Evolutionary conservation across 2,888 invertebrate genomes (phyloP).

Genomic region (Atrina japonica): DNA sequence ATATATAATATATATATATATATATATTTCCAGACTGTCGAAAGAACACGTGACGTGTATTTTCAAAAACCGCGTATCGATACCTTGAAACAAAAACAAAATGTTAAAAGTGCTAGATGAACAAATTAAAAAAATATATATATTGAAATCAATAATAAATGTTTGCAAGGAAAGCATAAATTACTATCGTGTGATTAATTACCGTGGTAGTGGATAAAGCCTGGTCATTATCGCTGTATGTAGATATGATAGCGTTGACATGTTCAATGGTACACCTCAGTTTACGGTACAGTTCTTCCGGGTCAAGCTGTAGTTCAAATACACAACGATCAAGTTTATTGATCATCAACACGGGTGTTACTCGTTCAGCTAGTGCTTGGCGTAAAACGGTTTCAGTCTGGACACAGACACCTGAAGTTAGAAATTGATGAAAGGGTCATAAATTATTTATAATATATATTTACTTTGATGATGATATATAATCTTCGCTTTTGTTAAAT

Average conservation of each 20-base stretch:
- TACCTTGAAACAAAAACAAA: too few relatives aligned
- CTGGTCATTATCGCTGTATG: slow-evolving; percentile 91
- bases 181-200: slow-evolving; percentile 69
- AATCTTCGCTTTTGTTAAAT: too few relatives aligned
- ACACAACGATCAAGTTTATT: slow-evolving; percentile 99
- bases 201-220: slow-evolving; percentile 89
- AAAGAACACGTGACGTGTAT: too few relatives aligned
- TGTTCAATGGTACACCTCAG: slow-evolving; percentile 99
- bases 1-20: too few relatives aligned
- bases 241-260: slow-evolving; percentile 99
- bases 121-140: too few relatives aligned
- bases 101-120: too few relatives aligned
- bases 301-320: slow-evolving; percentile 95
- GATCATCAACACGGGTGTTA: slow-evolving; percentile 99
- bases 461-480: neutral
- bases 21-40: too few relatives aligned
- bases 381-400: slow-evolving; percentile 99
- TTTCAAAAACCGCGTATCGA: too few relatives aligned
- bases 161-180: neutral
- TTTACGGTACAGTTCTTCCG: slow-evolving; percentile 98
- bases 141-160: too few relatives aligned
- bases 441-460: too few relatives aligned
- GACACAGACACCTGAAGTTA: slow-evolving; percentile 95
- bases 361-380: slow-evolving; percentile 99
- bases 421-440: slow-evolving; percentile 1